Percentiles rank a stretch among this genome's conserved stretches.
Evolutionary conservation across 2,888 invertebrate genomes (phyloP).

Genomic region (Drosophila multiciliata): DNA sequence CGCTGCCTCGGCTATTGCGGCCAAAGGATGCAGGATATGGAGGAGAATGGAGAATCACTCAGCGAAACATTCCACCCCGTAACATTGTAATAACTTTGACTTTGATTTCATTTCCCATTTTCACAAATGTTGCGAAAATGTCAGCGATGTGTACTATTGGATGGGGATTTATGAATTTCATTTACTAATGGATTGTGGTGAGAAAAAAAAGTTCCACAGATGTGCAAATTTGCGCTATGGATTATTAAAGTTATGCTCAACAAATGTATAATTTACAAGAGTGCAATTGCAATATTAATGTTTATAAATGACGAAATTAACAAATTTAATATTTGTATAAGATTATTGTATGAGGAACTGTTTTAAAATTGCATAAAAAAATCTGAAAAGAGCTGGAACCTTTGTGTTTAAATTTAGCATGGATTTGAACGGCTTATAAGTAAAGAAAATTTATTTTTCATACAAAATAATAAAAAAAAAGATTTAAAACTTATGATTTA

Average conservation of each 20-base stretch:
- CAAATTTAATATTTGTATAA: too few relatives aligned
- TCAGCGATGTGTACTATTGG: slow-evolving; percentile 24
- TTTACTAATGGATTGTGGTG: slow-evolving; percentile 78
- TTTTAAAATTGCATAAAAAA: too few relatives aligned
- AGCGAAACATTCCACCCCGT: slow-evolving; percentile 58
- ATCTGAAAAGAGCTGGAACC: fast-evolving
- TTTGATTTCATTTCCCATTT: slow-evolving; percentile 62
- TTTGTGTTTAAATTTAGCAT: neutral
- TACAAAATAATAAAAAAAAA: neutral
- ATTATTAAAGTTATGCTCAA: slow-evolving; percentile 54
- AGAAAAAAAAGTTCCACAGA: slow-evolving; percentile 63
- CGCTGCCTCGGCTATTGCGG: slow-evolving; percentile 39
- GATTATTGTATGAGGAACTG: neutral
- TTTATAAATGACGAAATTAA: too few relatives aligned
- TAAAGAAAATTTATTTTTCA: neutral
- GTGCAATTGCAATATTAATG: neutral
- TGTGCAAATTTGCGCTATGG: slow-evolving; percentile 62
- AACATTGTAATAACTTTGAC: slow-evolving; percentile 61
- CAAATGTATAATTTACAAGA: neutral
- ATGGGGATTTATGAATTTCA: slow-evolving; percentile 77
- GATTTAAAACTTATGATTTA: neutral
- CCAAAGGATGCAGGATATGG: slow-evolving; percentile 39
- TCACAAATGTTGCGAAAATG: slow-evolving; percentile 68
- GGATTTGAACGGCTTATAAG: neutral
- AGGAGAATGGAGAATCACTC: slow-evolving; percentile 56